Conservation (phyloP, 2,888 invertebrate genomes). For the Machimus rusticus region DNA sequence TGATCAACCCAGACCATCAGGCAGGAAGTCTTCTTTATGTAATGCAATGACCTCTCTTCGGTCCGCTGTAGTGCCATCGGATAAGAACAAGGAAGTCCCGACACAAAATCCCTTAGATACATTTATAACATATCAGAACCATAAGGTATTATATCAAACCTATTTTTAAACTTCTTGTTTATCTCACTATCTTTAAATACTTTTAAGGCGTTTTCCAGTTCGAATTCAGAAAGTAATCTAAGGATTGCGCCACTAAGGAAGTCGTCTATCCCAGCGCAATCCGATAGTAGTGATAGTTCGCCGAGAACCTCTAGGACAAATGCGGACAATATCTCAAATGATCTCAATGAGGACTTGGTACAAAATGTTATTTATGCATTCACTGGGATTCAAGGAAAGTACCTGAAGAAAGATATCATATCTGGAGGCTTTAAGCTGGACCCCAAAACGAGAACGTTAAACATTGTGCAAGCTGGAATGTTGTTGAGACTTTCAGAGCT, state of each 20-base stretch:
- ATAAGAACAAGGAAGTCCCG: background rate
- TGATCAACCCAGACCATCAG: background rate
- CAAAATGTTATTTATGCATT: slow-evolving; percentile 85
- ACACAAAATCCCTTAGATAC: slow-evolving; percentile 22
- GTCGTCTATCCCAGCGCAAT: slow-evolving; percentile 39
- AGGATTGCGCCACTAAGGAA: slow-evolving; percentile 46
- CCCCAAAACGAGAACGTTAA: slow-evolving; percentile 64
- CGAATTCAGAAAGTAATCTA: slow-evolving; percentile 47
- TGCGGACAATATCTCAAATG: slow-evolving; percentile 39
- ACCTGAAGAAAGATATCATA: slow-evolving; percentile 72
- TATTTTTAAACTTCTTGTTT: background rate
- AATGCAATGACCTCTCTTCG: slow-evolving; percentile 50
- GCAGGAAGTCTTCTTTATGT: slow-evolving; percentile 40
- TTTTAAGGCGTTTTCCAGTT: background rate
- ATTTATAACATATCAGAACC: slow-evolving; percentile 31
- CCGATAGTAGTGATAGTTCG: slow-evolving; percentile 49
- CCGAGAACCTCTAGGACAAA: slow-evolving; percentile 36
- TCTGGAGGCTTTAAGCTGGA: slow-evolving; percentile 70
- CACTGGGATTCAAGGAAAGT: slow-evolving; percentile 86
- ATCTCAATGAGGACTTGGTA: slow-evolving; percentile 65
- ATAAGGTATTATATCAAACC: slow-evolving; percentile 34
- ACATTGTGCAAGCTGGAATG: slow-evolving; percentile 69
- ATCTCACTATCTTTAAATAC: background rate
- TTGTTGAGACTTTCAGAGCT: slow-evolving; percentile 82
- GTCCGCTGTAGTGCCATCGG: slow-evolving; percentile 49